These are phyloP conservation scores for Oreochromis spilurus DNA, from an alignment of 2,113 vertebrate genomes.

Conservation along the genomic window DNA sequence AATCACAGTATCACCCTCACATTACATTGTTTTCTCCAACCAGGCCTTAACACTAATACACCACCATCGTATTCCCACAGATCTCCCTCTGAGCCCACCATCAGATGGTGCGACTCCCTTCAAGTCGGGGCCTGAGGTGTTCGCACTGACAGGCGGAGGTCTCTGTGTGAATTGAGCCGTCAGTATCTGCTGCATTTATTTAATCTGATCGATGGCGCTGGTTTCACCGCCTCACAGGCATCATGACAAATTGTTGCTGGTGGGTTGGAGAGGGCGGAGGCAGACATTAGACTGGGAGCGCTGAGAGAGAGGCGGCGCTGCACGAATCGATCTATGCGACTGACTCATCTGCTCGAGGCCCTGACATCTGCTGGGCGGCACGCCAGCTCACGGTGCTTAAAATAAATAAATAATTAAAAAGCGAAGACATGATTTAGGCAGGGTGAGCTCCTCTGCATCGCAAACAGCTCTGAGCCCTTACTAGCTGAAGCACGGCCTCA, in stretches of 20 bases:
- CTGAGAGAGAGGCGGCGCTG: conserved; percentile 9
- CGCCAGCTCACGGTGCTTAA: conserved; percentile 19
- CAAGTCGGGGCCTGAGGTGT: not conserved
- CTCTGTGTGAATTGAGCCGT: not conserved
- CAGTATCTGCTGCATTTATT: not conserved
- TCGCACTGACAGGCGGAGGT: not conserved
- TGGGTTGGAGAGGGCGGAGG: not conserved
- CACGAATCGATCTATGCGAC: conserved; percentile 17
- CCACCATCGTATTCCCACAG: not conserved
- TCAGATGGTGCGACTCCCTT: not conserved
- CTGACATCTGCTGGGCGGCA: conserved; percentile 24
- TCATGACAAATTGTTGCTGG: not conserved
- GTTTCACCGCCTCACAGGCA: not conserved
- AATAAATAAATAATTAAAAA: not conserved
- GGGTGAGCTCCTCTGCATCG: not conserved
- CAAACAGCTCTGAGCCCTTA: conserved; percentile 22
- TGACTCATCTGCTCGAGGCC: conserved; percentile 45
- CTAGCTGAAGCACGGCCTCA: not conserved
- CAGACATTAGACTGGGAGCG: not conserved
- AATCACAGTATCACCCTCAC: not conserved
- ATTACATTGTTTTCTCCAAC: not conserved
- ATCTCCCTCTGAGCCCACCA: not conserved
- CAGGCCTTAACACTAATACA: not conserved
- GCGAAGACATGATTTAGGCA: not conserved
- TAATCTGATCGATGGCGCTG: not conserved